Percentiles rank a stretch among this genome's conserved stretches.
Conservation (phyloP, 2,113 vertebrate genomes). For the Xenotilapia caudafasciata region DNA sequence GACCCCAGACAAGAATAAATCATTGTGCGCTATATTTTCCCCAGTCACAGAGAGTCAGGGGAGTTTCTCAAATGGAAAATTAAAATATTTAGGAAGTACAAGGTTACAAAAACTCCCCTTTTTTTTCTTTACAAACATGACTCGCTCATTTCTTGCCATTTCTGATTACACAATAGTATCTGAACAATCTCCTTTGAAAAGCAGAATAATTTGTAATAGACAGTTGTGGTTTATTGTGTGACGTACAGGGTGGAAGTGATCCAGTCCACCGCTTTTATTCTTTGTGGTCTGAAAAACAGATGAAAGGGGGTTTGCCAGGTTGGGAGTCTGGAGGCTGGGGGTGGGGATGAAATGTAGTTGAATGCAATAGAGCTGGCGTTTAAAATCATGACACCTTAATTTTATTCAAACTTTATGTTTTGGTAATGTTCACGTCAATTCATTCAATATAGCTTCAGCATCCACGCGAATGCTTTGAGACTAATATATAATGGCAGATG, state of each 20-base stretch:
- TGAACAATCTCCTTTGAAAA: neutral
- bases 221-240: neutral
- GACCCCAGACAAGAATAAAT: conserved; percentile 54
- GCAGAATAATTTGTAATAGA: neutral
- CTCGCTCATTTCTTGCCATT: neutral
- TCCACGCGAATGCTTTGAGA: neutral
- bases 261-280: neutral
- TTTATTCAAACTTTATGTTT: neutral
- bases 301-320: neutral
- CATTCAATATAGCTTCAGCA: neutral
- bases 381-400: neutral
- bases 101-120: conserved; percentile 14
- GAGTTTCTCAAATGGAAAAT: conserved; percentile 46
- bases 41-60: conserved; percentile 34
- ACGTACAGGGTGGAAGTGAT: neutral
- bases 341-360: neutral
- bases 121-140: neutral
- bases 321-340: neutral
- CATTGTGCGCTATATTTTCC: conserved; percentile 22
- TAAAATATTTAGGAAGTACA: conserved; percentile 30
- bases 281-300: neutral
- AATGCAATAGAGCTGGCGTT: neutral
- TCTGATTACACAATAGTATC: neutral
- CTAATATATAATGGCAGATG: neutral
- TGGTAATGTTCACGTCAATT: neutral